These are phyloP conservation scores for Platerodrilus igneus DNA, from an alignment of 2,888 invertebrate species.

Conservation along the genomic window DNA sequence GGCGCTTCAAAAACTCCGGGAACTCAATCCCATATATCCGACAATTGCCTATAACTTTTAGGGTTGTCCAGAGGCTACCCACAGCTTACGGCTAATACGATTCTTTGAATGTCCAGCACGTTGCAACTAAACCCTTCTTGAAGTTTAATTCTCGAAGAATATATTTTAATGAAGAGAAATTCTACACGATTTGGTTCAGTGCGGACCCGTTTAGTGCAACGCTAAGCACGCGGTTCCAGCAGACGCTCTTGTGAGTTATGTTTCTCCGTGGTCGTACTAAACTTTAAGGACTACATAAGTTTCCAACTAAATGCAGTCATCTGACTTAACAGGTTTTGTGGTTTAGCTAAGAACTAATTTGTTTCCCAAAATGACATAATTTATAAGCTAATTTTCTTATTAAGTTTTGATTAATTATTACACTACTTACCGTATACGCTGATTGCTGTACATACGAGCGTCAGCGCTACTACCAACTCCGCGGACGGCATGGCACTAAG, in stretches of 20 bases:
- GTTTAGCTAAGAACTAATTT: slow-evolving; percentile 45
- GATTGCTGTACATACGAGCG: slow-evolving; percentile 25
- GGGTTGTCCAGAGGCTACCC: slow-evolving; percentile 31
- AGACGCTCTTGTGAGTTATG: slow-evolving; percentile 41
- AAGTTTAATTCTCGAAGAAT: slow-evolving; percentile 1
- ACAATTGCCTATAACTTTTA: slow-evolving; percentile 38
- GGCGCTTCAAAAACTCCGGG: slow-evolving; percentile 31
- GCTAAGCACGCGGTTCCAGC: slow-evolving; percentile 34
- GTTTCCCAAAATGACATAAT: slow-evolving; percentile 45
- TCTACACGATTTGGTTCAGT: slow-evolving; percentile 33
- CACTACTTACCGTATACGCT: slow-evolving; percentile 33
- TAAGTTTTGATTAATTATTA: slow-evolving; percentile 28
- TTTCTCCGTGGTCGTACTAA: slow-evolving; percentile 41
- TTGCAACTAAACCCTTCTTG: slow-evolving; percentile 21
- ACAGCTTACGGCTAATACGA: slow-evolving; percentile 33
- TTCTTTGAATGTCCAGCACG: slow-evolving; percentile 37
- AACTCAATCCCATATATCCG: slow-evolving; percentile 39
- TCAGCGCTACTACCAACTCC: slow-evolving; percentile 35
- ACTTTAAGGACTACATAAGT: slow-evolving; percentile 41
- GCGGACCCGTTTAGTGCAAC: slow-evolving; percentile 30
- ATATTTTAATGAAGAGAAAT: slow-evolving; percentile 21
- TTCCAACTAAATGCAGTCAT: slow-evolving; percentile 33
- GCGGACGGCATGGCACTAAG: slow-evolving; percentile 37
- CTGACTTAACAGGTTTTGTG: slow-evolving; percentile 30
- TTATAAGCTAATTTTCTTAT: slow-evolving; percentile 45